Percentiles rank a stretch among this genome's conserved stretches.
These are phyloP conservation scores for Brachionus koreanus DNA, from an alignment of 1,140 invertebrate species.

Conservation along the genomic window DNA sequence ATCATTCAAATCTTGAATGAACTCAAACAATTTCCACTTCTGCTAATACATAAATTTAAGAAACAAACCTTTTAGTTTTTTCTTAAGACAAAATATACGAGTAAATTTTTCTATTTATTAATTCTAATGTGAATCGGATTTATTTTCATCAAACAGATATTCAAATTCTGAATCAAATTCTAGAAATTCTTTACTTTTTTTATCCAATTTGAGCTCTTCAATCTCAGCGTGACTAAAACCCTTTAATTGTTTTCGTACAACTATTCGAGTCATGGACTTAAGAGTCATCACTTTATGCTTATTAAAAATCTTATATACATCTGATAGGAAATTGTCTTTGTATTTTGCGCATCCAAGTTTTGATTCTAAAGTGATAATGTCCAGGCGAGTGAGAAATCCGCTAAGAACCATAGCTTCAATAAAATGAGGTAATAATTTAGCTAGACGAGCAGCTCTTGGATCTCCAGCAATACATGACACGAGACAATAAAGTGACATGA, in stretches of 20 bases:
- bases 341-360: neutral
- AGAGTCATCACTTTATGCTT: neutral
- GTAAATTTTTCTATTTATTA: neutral
- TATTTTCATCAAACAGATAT: neutral
- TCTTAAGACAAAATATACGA: neutral
- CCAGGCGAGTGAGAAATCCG: neutral
- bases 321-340: neutral
- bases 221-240: neutral
- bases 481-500: neutral
- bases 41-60: neutral
- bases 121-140: neutral
- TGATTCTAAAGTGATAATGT: neutral
- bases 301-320: neutral
- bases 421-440: neutral
- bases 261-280: neutral
- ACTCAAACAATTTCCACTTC: neutral
- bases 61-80: no score
- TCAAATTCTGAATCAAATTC: neutral
- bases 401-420: slow-evolving; percentile 22
- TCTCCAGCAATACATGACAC: neutral
- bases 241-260: neutral
- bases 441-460: neutral
- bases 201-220: neutral
- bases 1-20: no score
- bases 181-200: neutral